phyloP scores from a whole-genome alignment of 2,888 invertebrate species.

The Lomographa bimaculata region DNA sequence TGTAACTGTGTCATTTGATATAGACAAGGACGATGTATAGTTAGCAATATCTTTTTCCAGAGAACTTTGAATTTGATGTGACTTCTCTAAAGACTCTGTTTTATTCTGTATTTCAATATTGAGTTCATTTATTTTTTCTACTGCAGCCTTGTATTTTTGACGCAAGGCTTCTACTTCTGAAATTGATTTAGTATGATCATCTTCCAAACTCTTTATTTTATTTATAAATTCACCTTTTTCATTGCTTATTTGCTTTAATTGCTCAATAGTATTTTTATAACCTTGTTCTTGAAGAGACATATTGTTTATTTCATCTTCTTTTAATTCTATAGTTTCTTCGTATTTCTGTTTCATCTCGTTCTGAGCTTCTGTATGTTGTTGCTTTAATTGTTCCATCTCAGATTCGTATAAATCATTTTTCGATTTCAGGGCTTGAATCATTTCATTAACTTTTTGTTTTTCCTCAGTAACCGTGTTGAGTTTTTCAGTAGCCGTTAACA shows the following conservation, averaged over 20 bases:
- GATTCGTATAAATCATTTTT: no score
- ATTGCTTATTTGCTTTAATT: constrained; percentile 11
- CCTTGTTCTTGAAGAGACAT: neutral
- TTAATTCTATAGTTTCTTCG: neutral
- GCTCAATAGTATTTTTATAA: constrained; percentile 8
- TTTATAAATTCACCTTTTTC: constrained; percentile 24
- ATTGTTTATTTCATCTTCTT: constrained; percentile 13
- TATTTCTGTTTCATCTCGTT: constrained; percentile 2
- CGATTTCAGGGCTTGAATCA: constrained; percentile 8
- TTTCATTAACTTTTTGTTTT: constrained; percentile 9
- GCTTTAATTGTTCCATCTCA: constrained; percentile 2
- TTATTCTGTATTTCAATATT: constrained; percentile 18
- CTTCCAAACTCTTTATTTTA: constrained; percentile 33
- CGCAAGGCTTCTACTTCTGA: constrained; percentile 22
- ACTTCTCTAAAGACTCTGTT: constrained; percentile 15
- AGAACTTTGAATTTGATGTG: constrained; percentile 7
- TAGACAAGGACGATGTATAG: neutral
- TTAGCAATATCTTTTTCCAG: constrained; percentile 18
- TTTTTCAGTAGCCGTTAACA: constrained; percentile 11
- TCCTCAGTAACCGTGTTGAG: constrained; percentile 4
- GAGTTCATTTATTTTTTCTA: constrained; percentile 18
- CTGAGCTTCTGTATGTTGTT: constrained; percentile 1
- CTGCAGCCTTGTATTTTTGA: constrained; percentile 10
- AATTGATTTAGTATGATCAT: constrained; percentile 26
- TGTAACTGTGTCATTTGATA: neutral